A percentile compares a stretch with the other conserved stretches of the same genome.
Conservation (phyloP, 1,140 invertebrate species). For the Camponotus floridanus region DNA sequence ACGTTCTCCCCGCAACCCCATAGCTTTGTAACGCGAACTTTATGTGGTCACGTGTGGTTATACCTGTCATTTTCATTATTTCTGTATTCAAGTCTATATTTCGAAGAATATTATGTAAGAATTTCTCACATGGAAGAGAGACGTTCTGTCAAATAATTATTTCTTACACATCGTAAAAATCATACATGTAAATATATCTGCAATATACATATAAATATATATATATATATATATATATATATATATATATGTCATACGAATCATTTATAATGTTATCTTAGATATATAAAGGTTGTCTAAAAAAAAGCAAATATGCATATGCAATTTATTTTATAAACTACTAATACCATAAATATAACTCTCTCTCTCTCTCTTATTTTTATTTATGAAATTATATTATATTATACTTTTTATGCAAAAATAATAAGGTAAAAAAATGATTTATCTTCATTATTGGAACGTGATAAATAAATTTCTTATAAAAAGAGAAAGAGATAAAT, state of each 20-base stretch:
- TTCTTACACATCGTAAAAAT: background rate
- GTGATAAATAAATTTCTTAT: background rate
- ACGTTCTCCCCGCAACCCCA: conserved; percentile 11
- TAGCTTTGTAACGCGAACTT: conserved; percentile 46
- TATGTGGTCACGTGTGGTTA: conserved; percentile 33
- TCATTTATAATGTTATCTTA: conserved; percentile 21
- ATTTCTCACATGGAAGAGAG: background rate
- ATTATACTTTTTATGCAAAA: background rate
- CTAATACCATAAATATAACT: background rate
- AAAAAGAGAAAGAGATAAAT: background rate
- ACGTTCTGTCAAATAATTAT: background rate
- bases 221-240: conserved; percentile 2
- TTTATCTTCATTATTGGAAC: background rate
- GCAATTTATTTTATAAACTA: conserved; percentile 9
- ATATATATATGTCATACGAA: background rate
- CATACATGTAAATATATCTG: conserved; percentile 1
- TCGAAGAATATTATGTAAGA: background rate
- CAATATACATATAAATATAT: conserved; percentile 5
- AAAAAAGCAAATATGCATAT: background rate
- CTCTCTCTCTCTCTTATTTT: background rate
- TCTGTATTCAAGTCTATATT: background rate
- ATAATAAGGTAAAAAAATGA: background rate
- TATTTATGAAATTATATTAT: background rate
- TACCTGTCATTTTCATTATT: conserved; percentile 22
- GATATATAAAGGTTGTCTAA: background rate